These are phyloP conservation scores for Phrynosoma blainvillii DNA, from an alignment of 2,113 vertebrate species.

Conservation along the genomic window DNA sequence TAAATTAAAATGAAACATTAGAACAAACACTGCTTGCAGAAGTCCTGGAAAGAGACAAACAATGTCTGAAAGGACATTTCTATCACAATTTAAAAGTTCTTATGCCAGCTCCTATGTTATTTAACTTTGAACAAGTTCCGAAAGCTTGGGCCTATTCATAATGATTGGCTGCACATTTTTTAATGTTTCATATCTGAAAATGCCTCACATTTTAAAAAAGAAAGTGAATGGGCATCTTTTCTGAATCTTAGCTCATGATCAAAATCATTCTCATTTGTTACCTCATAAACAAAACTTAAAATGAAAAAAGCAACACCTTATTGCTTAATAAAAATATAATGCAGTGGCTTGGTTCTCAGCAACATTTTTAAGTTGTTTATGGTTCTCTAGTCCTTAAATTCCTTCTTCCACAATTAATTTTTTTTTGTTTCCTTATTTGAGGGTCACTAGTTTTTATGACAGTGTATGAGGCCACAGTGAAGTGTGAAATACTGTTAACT, in stretches of 20 bases:
- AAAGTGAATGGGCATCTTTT: conserved; percentile 2
- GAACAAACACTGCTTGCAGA: background rate
- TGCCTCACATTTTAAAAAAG: background rate
- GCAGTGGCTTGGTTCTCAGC: background rate
- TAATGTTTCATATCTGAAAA: background rate
- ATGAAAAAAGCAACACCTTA: background rate
- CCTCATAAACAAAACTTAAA: background rate
- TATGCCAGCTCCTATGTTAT: background rate
- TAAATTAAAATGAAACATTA: background rate
- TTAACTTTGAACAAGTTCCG: background rate
- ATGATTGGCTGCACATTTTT: background rate
- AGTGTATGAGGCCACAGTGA: conserved; percentile 29
- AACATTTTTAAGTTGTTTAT: background rate
- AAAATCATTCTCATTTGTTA: background rate
- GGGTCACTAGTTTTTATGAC: background rate
- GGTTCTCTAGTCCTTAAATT: conserved; percentile 28
- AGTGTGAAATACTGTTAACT: conserved; percentile 5
- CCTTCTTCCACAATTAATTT: conserved; percentile 13
- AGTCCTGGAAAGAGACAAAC: background rate
- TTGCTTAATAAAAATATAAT: conserved; percentile 25
- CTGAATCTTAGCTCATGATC: background rate
- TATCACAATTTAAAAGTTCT: background rate
- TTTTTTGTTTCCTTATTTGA: background rate
- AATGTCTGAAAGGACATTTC: background rate
- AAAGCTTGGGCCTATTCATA: background rate